These are phyloP conservation scores for Drosophila birchii DNA, from an alignment of 2,888 invertebrate genomes.

Conservation along the genomic window DNA sequence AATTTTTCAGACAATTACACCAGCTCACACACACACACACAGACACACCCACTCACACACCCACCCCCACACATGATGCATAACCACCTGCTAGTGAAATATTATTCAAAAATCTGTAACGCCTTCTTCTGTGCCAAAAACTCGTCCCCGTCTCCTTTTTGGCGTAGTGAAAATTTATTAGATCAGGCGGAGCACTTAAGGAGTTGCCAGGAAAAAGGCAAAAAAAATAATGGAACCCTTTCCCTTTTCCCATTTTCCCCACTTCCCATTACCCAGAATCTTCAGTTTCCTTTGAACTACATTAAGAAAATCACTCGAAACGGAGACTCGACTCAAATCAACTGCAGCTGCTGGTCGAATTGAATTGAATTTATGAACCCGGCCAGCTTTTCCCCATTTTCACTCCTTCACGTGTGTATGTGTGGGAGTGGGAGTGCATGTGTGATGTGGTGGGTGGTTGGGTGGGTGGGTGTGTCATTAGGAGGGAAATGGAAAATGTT, in stretches of 20 bases:
- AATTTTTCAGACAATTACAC: slow-evolving; percentile 77
- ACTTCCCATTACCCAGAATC: slow-evolving; percentile 4
- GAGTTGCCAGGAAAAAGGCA: not conserved
- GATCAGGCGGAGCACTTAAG: slow-evolving; percentile 44
- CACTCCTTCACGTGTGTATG: slow-evolving; percentile 14
- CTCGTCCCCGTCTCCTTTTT: slow-evolving; percentile 10
- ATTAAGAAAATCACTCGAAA: slow-evolving; percentile 57
- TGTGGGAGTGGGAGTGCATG: not conserved
- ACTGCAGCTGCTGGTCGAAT: slow-evolving; percentile 76
- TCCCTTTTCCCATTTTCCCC: slow-evolving; percentile 7
- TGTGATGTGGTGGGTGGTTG: slow-evolving; percentile 2
- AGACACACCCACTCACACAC: slow-evolving; percentile 49
- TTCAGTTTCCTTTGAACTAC: slow-evolving; percentile 50
- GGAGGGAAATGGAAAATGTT: slow-evolving; percentile 57
- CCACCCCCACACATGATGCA: slow-evolving; percentile 62
- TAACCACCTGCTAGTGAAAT: slow-evolving; percentile 74
- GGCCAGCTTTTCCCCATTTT: slow-evolving; percentile 17
- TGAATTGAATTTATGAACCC: slow-evolving; percentile 75
- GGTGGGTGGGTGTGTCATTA: slow-evolving; percentile 47
- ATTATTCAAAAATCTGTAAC: slow-evolving; percentile 79
- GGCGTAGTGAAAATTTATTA: slow-evolving; percentile 56
- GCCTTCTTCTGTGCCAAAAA: slow-evolving; percentile 28
- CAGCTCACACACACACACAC: slow-evolving; percentile 22
- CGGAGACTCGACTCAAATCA: slow-evolving; percentile 54
- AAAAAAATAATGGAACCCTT: slow-evolving; percentile 29